Evolutionary conservation across 2,113 vertebrate species (phyloP).

Genomic region (Sclerurus mexicanus): DNA sequence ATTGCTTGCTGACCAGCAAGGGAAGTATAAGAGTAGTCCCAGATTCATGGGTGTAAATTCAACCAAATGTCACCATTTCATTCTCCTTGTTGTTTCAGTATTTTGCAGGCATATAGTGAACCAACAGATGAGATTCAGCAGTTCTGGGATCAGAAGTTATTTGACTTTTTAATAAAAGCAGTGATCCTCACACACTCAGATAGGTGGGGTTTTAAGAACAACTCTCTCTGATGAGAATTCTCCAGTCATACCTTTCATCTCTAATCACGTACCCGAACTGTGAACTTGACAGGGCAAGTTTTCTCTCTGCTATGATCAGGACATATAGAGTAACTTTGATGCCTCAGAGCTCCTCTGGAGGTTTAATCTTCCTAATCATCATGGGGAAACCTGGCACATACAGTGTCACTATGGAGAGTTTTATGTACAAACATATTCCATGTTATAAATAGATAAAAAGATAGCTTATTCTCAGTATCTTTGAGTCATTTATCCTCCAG

Average conservation of each 20-base stretch:
- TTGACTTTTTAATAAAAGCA: background rate
- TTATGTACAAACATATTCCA: background rate
- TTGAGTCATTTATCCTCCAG: background rate
- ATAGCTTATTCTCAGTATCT: background rate
- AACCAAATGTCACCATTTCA: background rate
- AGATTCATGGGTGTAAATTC: background rate
- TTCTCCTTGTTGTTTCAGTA: background rate
- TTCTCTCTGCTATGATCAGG: background rate
- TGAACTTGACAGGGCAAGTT: background rate
- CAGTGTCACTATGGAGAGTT: background rate
- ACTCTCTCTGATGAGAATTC: background rate
- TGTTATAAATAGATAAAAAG: background rate
- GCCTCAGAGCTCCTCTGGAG: background rate
- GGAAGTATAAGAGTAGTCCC: background rate
- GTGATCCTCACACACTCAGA: background rate
- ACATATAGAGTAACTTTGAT: background rate
- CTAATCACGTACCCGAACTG: background rate
- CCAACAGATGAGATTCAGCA: background rate
- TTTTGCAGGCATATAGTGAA: background rate
- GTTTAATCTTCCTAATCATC: background rate
- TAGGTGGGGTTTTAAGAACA: background rate
- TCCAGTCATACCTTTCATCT: background rate
- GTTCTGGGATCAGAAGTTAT: background rate
- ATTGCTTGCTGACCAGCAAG: background rate
- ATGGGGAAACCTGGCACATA: background rate